A percentile compares a stretch with the other conserved stretches of the same genome.
Conservation (phyloP, 2,888 invertebrate genomes). For the Stenurella melanura region DNA sequence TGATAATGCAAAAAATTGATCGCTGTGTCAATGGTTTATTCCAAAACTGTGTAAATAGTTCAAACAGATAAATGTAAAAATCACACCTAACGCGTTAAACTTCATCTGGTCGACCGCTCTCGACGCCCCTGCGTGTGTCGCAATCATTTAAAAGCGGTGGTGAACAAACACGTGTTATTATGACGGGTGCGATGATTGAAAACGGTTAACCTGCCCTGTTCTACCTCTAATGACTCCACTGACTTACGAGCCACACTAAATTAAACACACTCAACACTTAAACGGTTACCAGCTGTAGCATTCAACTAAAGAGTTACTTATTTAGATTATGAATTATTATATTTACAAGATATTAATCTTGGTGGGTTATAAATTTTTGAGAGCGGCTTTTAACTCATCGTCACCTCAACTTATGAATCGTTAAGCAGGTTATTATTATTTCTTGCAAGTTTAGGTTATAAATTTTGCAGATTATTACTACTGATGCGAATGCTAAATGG, state of each 20-base stretch:
- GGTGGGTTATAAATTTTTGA: slow-evolving; percentile 17
- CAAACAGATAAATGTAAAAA: not conserved
- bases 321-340: slow-evolving; percentile 39
- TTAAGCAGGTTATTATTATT: slow-evolving; percentile 29
- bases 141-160: slow-evolving; percentile 29
- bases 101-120: not conserved
- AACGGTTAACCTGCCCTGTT: slow-evolving; percentile 49
- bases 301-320: not conserved
- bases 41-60: no score
- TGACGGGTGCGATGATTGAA: slow-evolving; percentile 59
- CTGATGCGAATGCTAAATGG: slow-evolving; percentile 13
- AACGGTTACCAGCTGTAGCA: slow-evolving; percentile 31
- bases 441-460: slow-evolving; percentile 11
- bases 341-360: slow-evolving; percentile 28
- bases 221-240: slow-evolving; percentile 46
- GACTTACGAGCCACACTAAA: slow-evolving; percentile 47
- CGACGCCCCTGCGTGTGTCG: slow-evolving; percentile 23
- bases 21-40: no score
- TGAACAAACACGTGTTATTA: slow-evolving; percentile 59
- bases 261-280: slow-evolving; percentile 39
- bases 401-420: slow-evolving; percentile 14
- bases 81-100: not conserved
- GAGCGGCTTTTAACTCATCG: slow-evolving; percentile 21
- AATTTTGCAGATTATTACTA: slow-evolving; percentile 11
- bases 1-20: no score